Percentiles rank a stretch among this genome's conserved stretches.
Evolutionary conservation across 2,113 vertebrate genomes (phyloP).

Genomic region (Chrysochloris asiatica): DNA sequence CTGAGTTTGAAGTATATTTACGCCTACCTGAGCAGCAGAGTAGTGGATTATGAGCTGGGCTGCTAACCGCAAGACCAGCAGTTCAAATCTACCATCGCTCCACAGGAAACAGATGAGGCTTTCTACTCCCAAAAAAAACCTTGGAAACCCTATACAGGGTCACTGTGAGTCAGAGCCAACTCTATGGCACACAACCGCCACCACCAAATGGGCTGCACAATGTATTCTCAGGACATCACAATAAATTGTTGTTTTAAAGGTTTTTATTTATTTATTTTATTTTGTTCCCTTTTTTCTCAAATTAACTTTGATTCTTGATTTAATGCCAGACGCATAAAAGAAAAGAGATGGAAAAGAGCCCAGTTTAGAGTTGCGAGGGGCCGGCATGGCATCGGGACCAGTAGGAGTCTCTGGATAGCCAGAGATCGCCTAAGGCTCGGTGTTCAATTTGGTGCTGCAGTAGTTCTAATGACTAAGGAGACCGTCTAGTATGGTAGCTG

Average conservation of each 20-base stretch:
- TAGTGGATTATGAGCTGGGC: no score
- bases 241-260: conserved; percentile 19
- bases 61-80: no score
- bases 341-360: no score
- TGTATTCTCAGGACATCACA: background rate
- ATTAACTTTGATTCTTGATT: conserved; percentile 55
- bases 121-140: no score
- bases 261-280: conserved; percentile 49
- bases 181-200: no score
- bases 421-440: background rate
- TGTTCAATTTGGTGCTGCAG: background rate
- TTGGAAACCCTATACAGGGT: no score
- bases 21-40: no score
- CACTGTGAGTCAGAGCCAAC: no score
- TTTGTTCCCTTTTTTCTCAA: conserved; percentile 47
- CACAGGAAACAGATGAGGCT: no score
- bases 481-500: background rate
- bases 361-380: background rate
- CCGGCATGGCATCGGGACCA: background rate
- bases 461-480: background rate
- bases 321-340: conserved; percentile 39
- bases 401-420: background rate
- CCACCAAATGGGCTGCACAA: background rate
- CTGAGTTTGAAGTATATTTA: no score
- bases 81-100: no score